Percentiles rank a stretch among this genome's conserved stretches.
phyloP scores from a whole-genome alignment of 2,113 vertebrate species.

The Lagopus muta region DNA sequence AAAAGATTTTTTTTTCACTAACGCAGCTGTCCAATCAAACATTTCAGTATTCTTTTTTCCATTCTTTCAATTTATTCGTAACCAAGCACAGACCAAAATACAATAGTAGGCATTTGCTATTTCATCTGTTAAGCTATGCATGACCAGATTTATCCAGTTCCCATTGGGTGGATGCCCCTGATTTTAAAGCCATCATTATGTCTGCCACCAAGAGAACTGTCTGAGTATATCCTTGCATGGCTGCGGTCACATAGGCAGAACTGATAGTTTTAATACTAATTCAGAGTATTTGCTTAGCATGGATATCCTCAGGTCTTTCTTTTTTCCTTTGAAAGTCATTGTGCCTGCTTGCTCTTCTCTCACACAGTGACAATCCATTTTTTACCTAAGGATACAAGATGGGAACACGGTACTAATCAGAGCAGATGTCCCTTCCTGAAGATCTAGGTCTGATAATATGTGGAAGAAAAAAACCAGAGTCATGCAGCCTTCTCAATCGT shows the following conservation, averaged over 20 bases:
- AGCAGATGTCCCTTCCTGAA: not conserved
- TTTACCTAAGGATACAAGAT: not conserved
- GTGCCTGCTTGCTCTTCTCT: not conserved
- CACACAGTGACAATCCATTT: not conserved
- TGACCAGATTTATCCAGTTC: not conserved
- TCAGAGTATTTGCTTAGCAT: not conserved
- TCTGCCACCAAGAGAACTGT: not conserved
- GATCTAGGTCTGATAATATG: not conserved
- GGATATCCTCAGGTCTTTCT: not conserved
- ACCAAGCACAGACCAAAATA: not conserved
- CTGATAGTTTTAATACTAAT: rapidly evolving
- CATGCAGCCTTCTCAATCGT: rapidly evolving
- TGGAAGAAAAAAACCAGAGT: not conserved
- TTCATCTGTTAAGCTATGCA: rapidly evolving
- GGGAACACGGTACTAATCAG: not conserved
- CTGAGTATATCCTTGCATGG: not conserved
- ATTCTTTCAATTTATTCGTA: not conserved
- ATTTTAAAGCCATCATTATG: not conserved
- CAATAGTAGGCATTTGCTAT: not conserved
- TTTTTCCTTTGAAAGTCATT: not conserved
- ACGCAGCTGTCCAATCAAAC: not conserved
- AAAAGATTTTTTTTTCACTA: not conserved
- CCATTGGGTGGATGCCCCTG: not conserved
- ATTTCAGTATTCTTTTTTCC: rapidly evolving
- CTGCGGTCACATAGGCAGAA: not conserved